Evolutionary conservation across 2,888 invertebrate species (phyloP).

Genomic region (Callimorpha dominula): DNA sequence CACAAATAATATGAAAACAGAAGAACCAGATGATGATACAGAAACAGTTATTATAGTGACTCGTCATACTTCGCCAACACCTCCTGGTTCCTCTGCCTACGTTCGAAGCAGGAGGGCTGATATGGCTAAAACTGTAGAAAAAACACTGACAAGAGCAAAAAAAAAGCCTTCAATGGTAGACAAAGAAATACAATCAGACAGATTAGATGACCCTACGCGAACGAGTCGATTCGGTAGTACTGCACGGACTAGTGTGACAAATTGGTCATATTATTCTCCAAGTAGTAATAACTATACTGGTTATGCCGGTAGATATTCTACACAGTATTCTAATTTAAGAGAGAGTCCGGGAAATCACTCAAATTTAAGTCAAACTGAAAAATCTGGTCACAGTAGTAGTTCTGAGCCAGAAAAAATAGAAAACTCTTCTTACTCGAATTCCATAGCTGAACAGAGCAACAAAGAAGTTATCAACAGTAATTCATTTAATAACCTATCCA

Average conservation of each 20-base stretch:
- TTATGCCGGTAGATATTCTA: slow-evolving; percentile 82
- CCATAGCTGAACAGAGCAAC: slow-evolving; percentile 54
- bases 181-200: slow-evolving; percentile 91
- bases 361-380: slow-evolving; percentile 55
- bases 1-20: slow-evolving; percentile 42
- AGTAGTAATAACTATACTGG: slow-evolving; percentile 75
- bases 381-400: slow-evolving; percentile 76
- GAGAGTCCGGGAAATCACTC: slow-evolving; percentile 65
- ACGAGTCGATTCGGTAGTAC: slow-evolving; percentile 87
- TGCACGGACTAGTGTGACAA: slow-evolving; percentile 87
- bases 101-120: slow-evolving; percentile 90
- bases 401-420: slow-evolving; percentile 72
- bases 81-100: slow-evolving; percentile 88
- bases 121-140: slow-evolving; percentile 90
- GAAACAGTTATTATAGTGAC: slow-evolving; percentile 89
- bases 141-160: slow-evolving; percentile 88
- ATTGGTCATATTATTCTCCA: slow-evolving; percentile 89
- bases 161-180: slow-evolving; percentile 87
- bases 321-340: slow-evolving; percentile 76
- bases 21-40: slow-evolving; percentile 63
- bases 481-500: slow-evolving; percentile 49
- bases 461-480: slow-evolving; percentile 50
- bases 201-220: slow-evolving; percentile 89
- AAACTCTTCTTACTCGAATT: slow-evolving; percentile 51
- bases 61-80: slow-evolving; percentile 92